phyloP scores from a whole-genome alignment of 2,888 invertebrate species.

The Frankliniella fusca region DNA sequence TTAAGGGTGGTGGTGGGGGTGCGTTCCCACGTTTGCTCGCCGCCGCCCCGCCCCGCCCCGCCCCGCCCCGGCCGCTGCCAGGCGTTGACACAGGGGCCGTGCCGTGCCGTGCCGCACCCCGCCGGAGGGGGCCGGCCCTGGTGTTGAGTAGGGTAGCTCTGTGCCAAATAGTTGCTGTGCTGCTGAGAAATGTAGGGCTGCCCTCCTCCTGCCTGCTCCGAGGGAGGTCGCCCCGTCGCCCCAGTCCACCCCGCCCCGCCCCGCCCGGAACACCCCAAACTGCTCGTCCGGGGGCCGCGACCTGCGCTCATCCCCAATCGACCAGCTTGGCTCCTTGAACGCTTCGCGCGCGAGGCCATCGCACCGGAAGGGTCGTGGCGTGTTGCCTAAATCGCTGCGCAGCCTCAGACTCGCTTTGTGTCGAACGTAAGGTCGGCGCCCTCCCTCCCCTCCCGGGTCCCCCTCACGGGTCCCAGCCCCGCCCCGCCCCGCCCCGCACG shows the following conservation, averaged over 20 bases:
- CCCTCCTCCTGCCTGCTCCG: background rate
- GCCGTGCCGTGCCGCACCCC: background rate
- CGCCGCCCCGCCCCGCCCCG: background rate
- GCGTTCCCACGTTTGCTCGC: too few relatives aligned
- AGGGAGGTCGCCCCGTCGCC: background rate
- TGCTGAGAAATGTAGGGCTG: background rate
- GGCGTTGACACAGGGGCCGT: background rate
- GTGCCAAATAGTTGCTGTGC: conserved; percentile 12
- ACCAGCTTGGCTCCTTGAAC: too few relatives aligned
- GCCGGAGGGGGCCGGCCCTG: background rate
- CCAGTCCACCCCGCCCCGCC: background rate
- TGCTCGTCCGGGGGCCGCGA: background rate
- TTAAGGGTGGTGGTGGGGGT: too few relatives aligned
- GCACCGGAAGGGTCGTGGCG: too few relatives aligned
- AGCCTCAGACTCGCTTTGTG: too few relatives aligned
- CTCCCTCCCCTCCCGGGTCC: background rate
- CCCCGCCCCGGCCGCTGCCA: background rate
- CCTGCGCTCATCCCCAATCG: too few relatives aligned
- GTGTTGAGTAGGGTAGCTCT: conserved; percentile 9
- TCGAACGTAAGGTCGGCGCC: background rate
- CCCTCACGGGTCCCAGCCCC: background rate
- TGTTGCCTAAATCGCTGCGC: too few relatives aligned
- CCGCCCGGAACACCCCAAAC: background rate
- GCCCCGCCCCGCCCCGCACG: background rate
- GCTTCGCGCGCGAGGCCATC: too few relatives aligned